phyloP scores from a whole-genome alignment of 2,113 vertebrate genomes.

The Carettochelys insculpta region DNA sequence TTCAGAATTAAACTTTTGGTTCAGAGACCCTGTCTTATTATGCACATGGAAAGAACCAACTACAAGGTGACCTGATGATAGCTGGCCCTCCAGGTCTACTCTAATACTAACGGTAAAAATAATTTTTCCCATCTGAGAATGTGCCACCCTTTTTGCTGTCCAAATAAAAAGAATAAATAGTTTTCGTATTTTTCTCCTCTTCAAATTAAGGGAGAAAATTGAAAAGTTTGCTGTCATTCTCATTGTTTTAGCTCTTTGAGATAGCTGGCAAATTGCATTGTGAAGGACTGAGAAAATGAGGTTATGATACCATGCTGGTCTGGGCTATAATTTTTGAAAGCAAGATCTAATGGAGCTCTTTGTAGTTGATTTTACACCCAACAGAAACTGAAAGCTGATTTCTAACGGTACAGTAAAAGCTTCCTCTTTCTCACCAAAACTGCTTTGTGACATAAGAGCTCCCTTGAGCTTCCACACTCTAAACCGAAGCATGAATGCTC shows the following conservation, averaged over 20 bases:
- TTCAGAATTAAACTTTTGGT: neutral
- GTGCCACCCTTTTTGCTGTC: neutral
- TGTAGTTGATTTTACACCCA: constrained; percentile 34
- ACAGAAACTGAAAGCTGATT: constrained; percentile 28
- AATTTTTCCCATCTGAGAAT: neutral
- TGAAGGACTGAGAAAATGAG: neutral
- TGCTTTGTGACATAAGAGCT: constrained; percentile 21
- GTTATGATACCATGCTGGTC: constrained; percentile 34
- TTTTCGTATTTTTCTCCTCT: neutral
- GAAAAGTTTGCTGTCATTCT: neutral
- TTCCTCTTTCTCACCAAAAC: constrained; percentile 6
- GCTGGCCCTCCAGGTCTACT: neutral
- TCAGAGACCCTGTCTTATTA: neutral
- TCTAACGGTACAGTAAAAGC: constrained; percentile 33
- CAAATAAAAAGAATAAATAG: constrained; percentile 4
- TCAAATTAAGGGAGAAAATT: neutral
- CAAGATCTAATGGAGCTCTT: constrained; percentile 42
- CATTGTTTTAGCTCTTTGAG: neutral
- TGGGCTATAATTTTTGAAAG: neutral
- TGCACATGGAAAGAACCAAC: neutral
- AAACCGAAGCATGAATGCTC: constrained; percentile 9
- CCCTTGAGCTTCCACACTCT: constrained; percentile 6
- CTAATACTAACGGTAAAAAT: neutral
- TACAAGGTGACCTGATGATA: neutral
- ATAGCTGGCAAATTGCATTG: constrained; percentile 21